A percentile compares a stretch with the other conserved stretches of the same genome.
Evolutionary conservation across 2,888 invertebrate species (phyloP).

Genomic region (Caradrina kadenii): DNA sequence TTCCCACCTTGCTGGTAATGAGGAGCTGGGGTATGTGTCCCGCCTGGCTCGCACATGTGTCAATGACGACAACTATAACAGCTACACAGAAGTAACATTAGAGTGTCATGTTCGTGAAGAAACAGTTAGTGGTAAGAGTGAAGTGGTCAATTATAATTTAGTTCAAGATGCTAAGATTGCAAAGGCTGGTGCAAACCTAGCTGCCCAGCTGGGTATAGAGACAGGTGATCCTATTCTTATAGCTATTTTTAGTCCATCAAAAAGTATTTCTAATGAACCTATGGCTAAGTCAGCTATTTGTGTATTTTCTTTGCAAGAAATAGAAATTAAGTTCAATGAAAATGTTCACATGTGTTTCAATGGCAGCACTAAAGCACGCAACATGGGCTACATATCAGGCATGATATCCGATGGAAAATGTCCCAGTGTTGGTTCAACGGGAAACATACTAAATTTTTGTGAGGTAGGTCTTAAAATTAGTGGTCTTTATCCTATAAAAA

Average conservation of each 20-base stretch:
- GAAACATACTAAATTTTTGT: constrained; percentile 97
- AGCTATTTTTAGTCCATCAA: constrained; percentile 97
- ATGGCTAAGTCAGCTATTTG: constrained; percentile 97
- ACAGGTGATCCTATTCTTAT: constrained; percentile 95
- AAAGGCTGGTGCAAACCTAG: constrained; percentile 95
- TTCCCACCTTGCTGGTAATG: constrained; percentile 96
- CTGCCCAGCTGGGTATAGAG: constrained; percentile 95
- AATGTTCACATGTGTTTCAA: constrained; percentile 99
- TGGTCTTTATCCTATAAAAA: constrained; percentile 95
- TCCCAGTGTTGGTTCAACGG: constrained; percentile 96
- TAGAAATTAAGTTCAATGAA: constrained; percentile 98
- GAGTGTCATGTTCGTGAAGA: constrained; percentile 94
- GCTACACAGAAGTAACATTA: constrained; percentile 98
- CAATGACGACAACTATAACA: constrained; percentile 98
- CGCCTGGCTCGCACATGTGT: constrained; percentile 98
- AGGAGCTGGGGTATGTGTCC: constrained; percentile 97
- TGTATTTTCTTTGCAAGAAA: constrained; percentile 96
- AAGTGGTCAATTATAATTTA: constrained; percentile 94
- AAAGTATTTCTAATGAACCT: constrained; percentile 96
- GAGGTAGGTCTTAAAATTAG: constrained; percentile 98
- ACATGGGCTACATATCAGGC: constrained; percentile 97
- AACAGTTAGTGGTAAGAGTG: constrained; percentile 87
- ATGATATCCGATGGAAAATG: constrained; percentile 97
- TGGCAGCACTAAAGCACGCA: constrained; percentile 97
- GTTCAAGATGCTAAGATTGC: constrained; percentile 98